Evolutionary conservation across 1,140 invertebrate species (phyloP).

Genomic region (Lucilia cuprina): DNA sequence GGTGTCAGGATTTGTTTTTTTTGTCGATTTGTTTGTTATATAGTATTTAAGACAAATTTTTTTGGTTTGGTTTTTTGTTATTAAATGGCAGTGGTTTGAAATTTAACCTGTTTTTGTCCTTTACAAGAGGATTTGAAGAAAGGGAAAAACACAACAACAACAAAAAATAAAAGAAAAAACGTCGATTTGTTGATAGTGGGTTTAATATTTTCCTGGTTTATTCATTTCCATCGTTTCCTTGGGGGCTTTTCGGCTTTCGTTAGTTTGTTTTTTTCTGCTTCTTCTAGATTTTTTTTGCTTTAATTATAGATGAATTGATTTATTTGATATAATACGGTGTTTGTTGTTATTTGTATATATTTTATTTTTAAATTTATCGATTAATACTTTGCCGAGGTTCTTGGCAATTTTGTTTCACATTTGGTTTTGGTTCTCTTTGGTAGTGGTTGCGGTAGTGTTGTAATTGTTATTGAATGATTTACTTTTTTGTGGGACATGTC

Average conservation of each 20-base stretch:
- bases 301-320: not conserved
- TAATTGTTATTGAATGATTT: not conserved
- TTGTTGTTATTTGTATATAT: not conserved
- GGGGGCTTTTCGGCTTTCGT: not conserved
- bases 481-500: not conserved
- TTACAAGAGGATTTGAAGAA: not conserved
- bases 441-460: not conserved
- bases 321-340: not conserved
- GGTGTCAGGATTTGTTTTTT: not conserved
- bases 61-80: not conserved
- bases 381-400: not conserved
- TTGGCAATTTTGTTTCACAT: not conserved
- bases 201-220: not conserved
- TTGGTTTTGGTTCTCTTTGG: not conserved
- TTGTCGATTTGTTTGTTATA: not conserved
- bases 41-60: not conserved
- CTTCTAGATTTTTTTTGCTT: not conserved
- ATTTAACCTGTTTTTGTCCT: slow-evolving; percentile 11
- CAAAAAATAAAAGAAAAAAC: not conserved
- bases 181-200: not conserved
- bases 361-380: slow-evolving; percentile 7
- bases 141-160: not conserved
- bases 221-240: not conserved
- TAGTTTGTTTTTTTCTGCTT: not conserved
- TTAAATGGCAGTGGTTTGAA: slow-evolving; percentile 10